These are phyloP conservation scores for Sakesphorus luctuosus DNA, from an alignment of 2,113 vertebrate species.

Conservation along the genomic window DNA sequence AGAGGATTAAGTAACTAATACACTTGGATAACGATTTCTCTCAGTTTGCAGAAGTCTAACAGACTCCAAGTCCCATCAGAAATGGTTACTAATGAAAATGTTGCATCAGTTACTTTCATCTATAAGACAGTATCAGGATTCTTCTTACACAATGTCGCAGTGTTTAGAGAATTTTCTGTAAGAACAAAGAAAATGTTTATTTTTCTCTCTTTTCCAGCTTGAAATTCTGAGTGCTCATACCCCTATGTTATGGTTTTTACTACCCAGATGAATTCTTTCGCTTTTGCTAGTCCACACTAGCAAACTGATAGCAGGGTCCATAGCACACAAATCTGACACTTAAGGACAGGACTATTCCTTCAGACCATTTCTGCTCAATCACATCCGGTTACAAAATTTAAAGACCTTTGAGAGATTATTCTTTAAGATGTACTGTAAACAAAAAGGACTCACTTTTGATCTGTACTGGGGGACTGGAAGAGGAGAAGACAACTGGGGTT, in stretches of 20 bases:
- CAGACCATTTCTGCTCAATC: neutral
- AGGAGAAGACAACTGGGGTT: accelerated
- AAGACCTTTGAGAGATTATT: neutral
- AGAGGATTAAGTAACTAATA: neutral
- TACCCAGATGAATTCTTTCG: neutral
- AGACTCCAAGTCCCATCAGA: neutral
- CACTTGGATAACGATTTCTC: neutral
- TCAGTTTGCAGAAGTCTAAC: neutral
- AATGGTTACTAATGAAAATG: neutral
- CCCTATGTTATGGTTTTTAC: accelerated
- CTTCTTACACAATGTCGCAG: neutral
- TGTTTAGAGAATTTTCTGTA: neutral
- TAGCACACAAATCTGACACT: neutral
- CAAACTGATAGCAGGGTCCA: neutral
- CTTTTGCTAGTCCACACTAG: neutral
- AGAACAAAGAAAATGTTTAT: neutral
- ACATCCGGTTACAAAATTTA: neutral
- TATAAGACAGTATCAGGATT: neutral
- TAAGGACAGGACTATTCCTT: neutral
- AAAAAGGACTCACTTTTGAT: neutral
- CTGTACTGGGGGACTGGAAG: neutral
- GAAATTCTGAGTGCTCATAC: neutral
- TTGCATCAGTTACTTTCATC: neutral
- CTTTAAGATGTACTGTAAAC: neutral
- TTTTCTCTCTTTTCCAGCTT: neutral